A percentile compares a stretch with the other conserved stretches of the same genome.
phyloP scores from a whole-genome alignment of 2,113 vertebrate genomes.

The Lucifuga dentata region DNA sequence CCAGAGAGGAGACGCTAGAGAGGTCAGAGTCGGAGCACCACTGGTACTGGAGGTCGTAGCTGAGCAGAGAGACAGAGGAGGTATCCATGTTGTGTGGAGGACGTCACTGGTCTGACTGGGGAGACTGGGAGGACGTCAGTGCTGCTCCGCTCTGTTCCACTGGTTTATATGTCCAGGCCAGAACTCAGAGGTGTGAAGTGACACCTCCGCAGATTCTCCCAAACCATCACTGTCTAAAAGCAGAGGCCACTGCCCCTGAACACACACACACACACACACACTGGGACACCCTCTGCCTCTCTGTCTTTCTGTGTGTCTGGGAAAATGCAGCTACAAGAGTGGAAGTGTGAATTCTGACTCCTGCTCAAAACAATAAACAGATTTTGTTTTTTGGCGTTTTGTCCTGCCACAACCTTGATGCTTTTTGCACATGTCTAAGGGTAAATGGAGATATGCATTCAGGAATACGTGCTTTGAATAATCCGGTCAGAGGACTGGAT shows the following conservation, averaged over 20 bases:
- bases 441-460: neutral
- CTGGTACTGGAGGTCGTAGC: conserved; percentile 72
- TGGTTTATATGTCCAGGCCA: conserved; percentile 80
- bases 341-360: conserved; percentile 87
- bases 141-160: conserved; percentile 59
- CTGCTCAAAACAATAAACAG: conserved; percentile 80
- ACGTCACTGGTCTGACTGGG: conserved; percentile 48
- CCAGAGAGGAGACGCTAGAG: conserved; percentile 80
- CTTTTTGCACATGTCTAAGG: conserved; percentile 65
- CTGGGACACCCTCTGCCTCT: conserved; percentile 16
- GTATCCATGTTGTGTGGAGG: conserved; percentile 76
- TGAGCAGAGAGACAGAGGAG: conserved; percentile 60
- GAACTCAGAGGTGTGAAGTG: conserved; percentile 83
- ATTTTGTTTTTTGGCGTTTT: conserved; percentile 54
- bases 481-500: neutral
- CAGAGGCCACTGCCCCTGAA: conserved; percentile 50
- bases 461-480: conserved; percentile 18
- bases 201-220: conserved; percentile 85
- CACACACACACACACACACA: conserved; percentile 52
- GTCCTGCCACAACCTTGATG: conserved; percentile 55
- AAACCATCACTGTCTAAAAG: conserved; percentile 69
- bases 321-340: conserved; percentile 78
- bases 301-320: conserved; percentile 70
- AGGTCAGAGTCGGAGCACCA: conserved; percentile 85
- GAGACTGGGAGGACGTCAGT: conserved; percentile 50